A percentile compares a stretch with the other conserved stretches of the same genome.
These are phyloP conservation scores for Leptinotarsa defecta DNA, from an alignment of 1,140 invertebrate species.

Conservation along the genomic window DNA sequence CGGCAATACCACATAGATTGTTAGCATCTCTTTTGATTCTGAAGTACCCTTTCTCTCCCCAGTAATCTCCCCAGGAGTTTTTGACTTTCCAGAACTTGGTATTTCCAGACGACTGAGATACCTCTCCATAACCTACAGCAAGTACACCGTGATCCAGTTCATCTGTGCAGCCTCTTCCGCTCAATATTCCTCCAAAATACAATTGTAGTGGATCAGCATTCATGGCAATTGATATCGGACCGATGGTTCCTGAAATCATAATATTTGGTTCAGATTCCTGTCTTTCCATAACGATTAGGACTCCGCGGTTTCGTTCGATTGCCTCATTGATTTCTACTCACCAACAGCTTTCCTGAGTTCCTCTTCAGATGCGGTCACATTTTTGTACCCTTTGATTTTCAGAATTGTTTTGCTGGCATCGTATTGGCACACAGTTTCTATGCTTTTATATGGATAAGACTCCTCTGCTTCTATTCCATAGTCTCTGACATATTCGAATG, in stretches of 20 bases:
- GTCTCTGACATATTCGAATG: constrained; percentile 92
- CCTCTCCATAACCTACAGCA: constrained; percentile 79
- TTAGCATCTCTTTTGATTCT: constrained; percentile 62
- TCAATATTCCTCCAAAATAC: too few species aligned
- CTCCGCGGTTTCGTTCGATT: too few species aligned
- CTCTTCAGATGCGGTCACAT: too few species aligned
- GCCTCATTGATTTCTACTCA: background rate
- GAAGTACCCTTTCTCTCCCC: background rate
- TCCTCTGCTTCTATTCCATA: constrained; percentile 88
- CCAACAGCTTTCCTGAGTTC: background rate
- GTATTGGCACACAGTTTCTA: constrained; percentile 59
- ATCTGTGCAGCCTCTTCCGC: constrained; percentile 55
- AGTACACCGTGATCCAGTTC: constrained; percentile 86
- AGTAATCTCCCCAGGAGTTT: background rate
- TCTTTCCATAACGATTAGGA: too few species aligned
- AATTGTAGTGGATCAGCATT: too few species aligned
- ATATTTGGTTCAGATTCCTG: background rate
- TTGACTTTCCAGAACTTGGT: background rate
- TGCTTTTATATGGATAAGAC: constrained; percentile 83
- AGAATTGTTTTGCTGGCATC: too few species aligned
- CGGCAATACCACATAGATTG: background rate
- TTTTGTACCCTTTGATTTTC: too few species aligned
- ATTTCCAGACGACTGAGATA: constrained; percentile 70
- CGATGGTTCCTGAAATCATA: constrained; percentile 63
- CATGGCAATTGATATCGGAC: constrained; percentile 63